Evolutionary conservation across 1,140 invertebrate genomes (phyloP), one percentile per base, ranked within the genome.

Genomic region (Plectrocnemia conspersa): DNA sequence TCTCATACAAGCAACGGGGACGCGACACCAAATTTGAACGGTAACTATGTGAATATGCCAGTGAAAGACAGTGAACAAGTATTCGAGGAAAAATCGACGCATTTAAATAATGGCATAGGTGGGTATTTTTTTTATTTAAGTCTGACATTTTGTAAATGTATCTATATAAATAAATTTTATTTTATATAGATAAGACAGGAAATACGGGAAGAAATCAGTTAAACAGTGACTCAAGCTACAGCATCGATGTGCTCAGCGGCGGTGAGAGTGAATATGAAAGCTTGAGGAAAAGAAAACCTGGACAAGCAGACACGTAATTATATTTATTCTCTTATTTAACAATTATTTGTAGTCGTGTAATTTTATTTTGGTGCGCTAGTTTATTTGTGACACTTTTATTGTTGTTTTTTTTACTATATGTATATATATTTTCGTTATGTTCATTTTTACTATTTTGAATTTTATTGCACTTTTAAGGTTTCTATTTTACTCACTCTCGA

Each of bases 241-340:
- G 72, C 49, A 74, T 76, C 66, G 74, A 76, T 33, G 68, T 76
- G 10, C 55, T 76, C 10, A 76, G 74, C 56, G 72, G 74, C 0
- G 74, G 74, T 1, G 74, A 76, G 48, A 74, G 72, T 50, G 74
- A 76, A 5, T 70, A 68, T 15, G 74, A 76, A 49, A 76, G 72
- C 0, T 61, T 76, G 0, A 64, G 65, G 11, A 69, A 71, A 48
- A 66, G 65, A 44, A 72, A 70, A 52, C 62, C 11, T 66, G 70
- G 52, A 64, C 65, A 45, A 71, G 71, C 58, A 69, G 56, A 62
- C 25, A 59, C 56, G 59, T 61, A 33, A 61, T 46, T 60, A 33
- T 22, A 22, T 15, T n/a, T 7, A 2, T 24, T 23, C 16, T 33
- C 16, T 29, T 29, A 29, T 7, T 29, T 29, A 29, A 29, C 6